Evolutionary conservation across 2,888 invertebrate genomes (phyloP).

Genomic region (Caenorhabditis becei): DNA sequence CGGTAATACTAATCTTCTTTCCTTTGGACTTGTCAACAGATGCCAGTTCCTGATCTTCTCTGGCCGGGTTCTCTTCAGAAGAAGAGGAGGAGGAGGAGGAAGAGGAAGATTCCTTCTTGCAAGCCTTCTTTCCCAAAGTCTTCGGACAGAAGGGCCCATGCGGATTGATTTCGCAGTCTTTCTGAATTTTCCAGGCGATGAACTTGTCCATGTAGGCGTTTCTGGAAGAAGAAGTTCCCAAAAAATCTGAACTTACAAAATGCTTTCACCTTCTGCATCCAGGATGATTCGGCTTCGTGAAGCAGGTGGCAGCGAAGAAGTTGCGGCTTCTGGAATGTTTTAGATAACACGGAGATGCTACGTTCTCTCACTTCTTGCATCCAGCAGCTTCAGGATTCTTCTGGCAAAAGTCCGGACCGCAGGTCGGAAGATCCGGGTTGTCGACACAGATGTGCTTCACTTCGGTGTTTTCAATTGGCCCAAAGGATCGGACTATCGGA

Average conservation of each 20-base stretch:
- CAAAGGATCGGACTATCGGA: too few relatives aligned
- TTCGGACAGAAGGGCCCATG: constrained; percentile 15
- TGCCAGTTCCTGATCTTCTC: too few relatives aligned
- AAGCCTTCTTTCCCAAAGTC: background rate
- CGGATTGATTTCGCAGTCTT: constrained; percentile 30
- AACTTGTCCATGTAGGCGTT: constrained; percentile 23
- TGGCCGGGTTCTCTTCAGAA: background rate
- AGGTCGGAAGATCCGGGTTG: background rate
- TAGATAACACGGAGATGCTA: background rate
- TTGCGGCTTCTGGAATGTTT: background rate
- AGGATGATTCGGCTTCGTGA: constrained; percentile 1
- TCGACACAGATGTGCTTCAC: constrained; percentile 1
- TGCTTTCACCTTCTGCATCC: constrained; percentile 19
- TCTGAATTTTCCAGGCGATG: constrained; percentile 37
- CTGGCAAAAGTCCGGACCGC: background rate
- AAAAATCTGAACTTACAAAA: too few relatives aligned
- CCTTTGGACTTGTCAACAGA: too few relatives aligned
- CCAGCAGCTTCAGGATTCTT: background rate
- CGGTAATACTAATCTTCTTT: too few relatives aligned
- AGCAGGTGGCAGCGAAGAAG: background rate
- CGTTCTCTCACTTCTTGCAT: background rate
- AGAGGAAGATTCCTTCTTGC: background rate
- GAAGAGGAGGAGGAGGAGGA: background rate
- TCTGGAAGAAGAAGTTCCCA: constrained; percentile 10
- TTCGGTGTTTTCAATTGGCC: background rate